These are phyloP conservation scores for Porites cylindrica DNA, from an alignment of 92 coral and sea anemone species.

Conservation along the genomic window DNA sequence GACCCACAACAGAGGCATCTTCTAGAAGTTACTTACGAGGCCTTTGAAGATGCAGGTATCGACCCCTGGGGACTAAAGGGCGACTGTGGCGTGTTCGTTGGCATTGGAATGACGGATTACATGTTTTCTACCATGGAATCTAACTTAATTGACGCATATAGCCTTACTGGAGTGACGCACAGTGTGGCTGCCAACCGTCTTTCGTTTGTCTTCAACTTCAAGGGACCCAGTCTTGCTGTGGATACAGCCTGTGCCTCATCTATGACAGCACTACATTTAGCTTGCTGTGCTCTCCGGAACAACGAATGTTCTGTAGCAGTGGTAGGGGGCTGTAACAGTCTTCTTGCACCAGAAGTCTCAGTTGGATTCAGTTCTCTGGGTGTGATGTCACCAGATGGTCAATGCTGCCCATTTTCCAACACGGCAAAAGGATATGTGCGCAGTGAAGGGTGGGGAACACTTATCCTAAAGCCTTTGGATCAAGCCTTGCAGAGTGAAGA, in stretches of 20 bases:
- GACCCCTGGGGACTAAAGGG: constrained; percentile 7
- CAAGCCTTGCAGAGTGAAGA: constrained; percentile 44
- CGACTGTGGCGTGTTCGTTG: constrained; percentile 35
- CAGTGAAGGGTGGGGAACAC: constrained; percentile 46
- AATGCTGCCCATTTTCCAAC: constrained; percentile 36
- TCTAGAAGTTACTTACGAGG: constrained; percentile 61
- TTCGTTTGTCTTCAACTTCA: constrained; percentile 30
- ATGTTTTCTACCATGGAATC: background rate
- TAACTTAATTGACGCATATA: constrained; percentile 32
- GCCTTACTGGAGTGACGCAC: constrained; percentile 26
- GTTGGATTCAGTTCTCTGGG: constrained; percentile 26
- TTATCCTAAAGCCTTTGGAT: constrained; percentile 39
- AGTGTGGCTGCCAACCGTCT: constrained; percentile 50
- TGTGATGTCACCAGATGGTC: constrained; percentile 29
- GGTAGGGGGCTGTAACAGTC: constrained; percentile 49
- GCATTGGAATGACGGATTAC: constrained; percentile 25
- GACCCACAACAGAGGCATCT: constrained; percentile 67
- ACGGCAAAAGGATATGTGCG: constrained; percentile 47
- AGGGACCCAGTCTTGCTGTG: constrained; percentile 47
- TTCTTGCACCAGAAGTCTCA: constrained; percentile 13
- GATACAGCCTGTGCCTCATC: constrained; percentile 54
- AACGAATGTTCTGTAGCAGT: constrained; percentile 49
- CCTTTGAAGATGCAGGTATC: constrained; percentile 56
- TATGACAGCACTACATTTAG: constrained; percentile 43
- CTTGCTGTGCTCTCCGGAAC: constrained; percentile 24